Evolutionary conservation across 2,888 invertebrate species (phyloP).

Genomic region (Catocala nupta): DNA sequence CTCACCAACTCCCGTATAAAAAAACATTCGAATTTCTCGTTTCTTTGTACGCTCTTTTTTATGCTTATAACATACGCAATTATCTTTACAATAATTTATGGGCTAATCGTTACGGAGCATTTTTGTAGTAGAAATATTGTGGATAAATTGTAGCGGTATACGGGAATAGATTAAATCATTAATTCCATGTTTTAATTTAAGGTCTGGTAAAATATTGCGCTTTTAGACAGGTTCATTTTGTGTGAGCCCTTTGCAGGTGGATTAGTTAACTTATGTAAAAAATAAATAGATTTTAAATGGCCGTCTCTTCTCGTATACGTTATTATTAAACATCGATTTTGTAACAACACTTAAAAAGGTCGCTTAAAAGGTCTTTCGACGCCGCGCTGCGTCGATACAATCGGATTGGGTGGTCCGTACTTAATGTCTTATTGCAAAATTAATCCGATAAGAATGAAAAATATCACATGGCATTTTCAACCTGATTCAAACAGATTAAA

Average conservation of each 20-base stretch:
- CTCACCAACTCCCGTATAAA: slow-evolving; percentile 32
- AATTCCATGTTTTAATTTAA: slow-evolving; percentile 20
- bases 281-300: too few species aligned
- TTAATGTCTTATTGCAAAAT: slow-evolving; percentile 3
- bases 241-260: background rate
- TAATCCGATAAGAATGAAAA: slow-evolving; percentile 1
- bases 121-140: slow-evolving; percentile 22
- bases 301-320: too few species aligned
- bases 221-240: slow-evolving; percentile 9
- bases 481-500: slow-evolving; percentile 9
- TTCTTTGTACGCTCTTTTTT: slow-evolving; percentile 25
- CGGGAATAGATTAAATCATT: slow-evolving; percentile 21
- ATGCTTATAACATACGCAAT: slow-evolving; percentile 34
- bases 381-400: too few species aligned
- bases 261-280: too few species aligned
- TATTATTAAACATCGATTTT: too few species aligned
- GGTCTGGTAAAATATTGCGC: slow-evolving; percentile 11
- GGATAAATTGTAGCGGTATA: slow-evolving; percentile 22
- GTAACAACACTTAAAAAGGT: too few species aligned
- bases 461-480: slow-evolving; percentile 7
- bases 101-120: slow-evolving; percentile 17
- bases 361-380: too few species aligned
- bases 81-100: slow-evolving; percentile 40
- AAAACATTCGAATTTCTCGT: slow-evolving; percentile 28
- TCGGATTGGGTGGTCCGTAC: slow-evolving; percentile 7